Percentiles rank a stretch among this genome's conserved stretches.
Conservation (phyloP, 2,113 vertebrate species). For the Nanorana parkeri region DNA sequence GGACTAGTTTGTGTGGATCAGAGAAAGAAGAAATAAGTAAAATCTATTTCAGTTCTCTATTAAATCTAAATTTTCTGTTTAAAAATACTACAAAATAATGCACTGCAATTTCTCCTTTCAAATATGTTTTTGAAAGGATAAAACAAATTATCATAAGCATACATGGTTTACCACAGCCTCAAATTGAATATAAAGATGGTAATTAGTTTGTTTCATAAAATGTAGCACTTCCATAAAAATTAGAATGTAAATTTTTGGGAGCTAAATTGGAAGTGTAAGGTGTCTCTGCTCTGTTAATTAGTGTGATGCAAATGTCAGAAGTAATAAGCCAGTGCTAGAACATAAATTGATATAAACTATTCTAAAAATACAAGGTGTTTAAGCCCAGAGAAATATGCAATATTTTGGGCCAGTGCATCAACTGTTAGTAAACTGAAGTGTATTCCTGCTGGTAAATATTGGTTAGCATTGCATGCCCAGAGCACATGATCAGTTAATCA, state of each 20-base stretch:
- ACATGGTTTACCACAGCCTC: not conserved
- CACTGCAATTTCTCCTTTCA: too few species aligned
- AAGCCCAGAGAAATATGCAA: too few species aligned
- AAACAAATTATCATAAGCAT: not conserved
- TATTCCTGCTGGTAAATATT: too few species aligned
- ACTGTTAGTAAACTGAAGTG: too few species aligned
- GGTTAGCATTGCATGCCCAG: too few species aligned
- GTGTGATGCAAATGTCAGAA: conserved; percentile 5
- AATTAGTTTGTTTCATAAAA: conserved; percentile 23
- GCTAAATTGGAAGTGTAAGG: conserved; percentile 10
- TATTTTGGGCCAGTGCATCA: too few species aligned
- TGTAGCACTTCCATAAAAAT: not conserved
- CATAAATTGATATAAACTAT: not conserved
- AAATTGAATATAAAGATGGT: conserved; percentile 1
- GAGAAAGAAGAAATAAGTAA: too few species aligned
- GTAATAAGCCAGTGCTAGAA: not conserved
- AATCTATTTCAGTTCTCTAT: too few species aligned
- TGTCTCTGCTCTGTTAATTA: conserved; percentile 10
- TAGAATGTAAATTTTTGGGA: not conserved
- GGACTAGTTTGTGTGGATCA: too few species aligned
- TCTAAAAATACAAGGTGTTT: not conserved
- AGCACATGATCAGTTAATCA: too few species aligned
- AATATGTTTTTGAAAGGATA: not conserved
- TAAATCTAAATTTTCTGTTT: too few species aligned
- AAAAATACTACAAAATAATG: too few species aligned